A percentile compares a stretch with the other conserved stretches of the same genome.
These are phyloP conservation scores for Catostylus mosaicus DNA, from an alignment of 30 jellyfish, hydroid and myxozoan genomes.

Conservation along the genomic window DNA sequence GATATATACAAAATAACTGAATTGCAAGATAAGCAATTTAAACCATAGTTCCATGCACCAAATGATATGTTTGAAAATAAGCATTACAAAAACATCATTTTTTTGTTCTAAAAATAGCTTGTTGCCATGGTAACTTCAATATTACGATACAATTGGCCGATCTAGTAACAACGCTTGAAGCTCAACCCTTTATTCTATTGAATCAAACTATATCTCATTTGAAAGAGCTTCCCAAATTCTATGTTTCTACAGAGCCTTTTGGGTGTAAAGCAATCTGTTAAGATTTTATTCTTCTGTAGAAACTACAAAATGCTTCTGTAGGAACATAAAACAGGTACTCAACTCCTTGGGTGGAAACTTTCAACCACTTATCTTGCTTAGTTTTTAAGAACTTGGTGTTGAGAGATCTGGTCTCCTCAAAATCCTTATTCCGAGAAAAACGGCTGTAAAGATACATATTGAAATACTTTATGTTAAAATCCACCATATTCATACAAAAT, in stretches of 20 bases:
- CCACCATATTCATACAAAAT: conserved; percentile 12
- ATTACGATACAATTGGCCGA: neutral
- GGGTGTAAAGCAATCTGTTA: neutral
- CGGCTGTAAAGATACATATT: neutral
- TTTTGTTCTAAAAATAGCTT: conserved; percentile 2
- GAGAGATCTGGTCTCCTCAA: neutral
- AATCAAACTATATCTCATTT: neutral
- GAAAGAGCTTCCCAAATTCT: neutral
- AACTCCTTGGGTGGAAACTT: neutral
- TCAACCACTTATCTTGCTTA: neutral
- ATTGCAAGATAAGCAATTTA: neutral
- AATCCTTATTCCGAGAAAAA: neutral
- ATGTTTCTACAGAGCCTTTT: neutral
- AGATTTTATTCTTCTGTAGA: neutral
- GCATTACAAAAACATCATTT: neutral
- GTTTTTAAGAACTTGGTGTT: neutral
- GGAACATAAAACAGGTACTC: neutral
- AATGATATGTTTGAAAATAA: neutral
- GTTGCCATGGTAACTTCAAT: neutral
- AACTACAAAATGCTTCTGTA: neutral
- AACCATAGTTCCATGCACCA: neutral
- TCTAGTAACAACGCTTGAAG: neutral
- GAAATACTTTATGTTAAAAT: neutral
- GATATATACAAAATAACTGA: neutral
- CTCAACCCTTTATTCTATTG: neutral